Evolutionary conservation across 2,113 vertebrate species (phyloP).

Genomic region (Girardinichthys multiradiatus): DNA sequence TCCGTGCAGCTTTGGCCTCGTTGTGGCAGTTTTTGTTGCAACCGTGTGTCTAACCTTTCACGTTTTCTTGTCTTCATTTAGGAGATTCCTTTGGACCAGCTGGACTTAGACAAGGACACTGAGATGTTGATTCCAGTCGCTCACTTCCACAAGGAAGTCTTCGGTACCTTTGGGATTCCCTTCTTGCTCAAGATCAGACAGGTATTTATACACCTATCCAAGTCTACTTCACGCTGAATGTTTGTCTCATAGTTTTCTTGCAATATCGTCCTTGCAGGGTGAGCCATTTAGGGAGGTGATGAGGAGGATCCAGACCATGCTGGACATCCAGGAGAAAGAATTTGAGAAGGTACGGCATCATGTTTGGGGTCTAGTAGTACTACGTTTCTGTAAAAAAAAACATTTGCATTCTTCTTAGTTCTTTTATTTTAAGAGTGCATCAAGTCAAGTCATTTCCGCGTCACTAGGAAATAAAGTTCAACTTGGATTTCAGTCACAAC

Average conservation of each 20-base stretch:
- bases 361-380: no score
- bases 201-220: constrained; percentile 84
- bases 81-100: constrained; percentile 98
- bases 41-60: neutral
- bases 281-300: constrained; percentile 95
- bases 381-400: no score
- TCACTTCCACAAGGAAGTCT: constrained; percentile 99
- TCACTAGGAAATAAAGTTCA: no score
- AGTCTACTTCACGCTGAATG: no score
- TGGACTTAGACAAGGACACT: constrained; percentile 97
- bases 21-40: no score
- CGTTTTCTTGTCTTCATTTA: constrained; percentile 50
- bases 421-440: no score
- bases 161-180: constrained; percentile 96
- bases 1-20: no score
- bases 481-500: no score
- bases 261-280: constrained; percentile 72
- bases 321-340: constrained; percentile 97
- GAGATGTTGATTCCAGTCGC: constrained; percentile 98
- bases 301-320: constrained; percentile 94
- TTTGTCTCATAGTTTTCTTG: neutral
- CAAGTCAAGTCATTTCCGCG: no score
- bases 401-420: no score
- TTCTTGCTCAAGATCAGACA: constrained; percentile 99
- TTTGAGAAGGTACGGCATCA: constrained; percentile 89